phyloP scores from a whole-genome alignment of 2,797 vertebrate genomes.

The Taenioides sp. region DNA sequence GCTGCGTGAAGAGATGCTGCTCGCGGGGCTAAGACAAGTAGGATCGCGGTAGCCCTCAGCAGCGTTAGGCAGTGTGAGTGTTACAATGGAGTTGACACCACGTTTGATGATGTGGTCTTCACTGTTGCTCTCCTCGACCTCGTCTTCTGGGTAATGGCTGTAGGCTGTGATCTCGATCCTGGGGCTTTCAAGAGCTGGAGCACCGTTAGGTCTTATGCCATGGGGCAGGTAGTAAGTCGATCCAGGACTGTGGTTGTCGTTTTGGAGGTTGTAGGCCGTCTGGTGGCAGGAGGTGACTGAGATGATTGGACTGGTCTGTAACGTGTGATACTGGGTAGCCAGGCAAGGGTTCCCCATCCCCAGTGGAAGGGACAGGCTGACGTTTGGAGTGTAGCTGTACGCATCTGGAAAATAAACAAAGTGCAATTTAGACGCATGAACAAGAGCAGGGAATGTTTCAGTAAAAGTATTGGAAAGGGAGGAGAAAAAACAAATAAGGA shows the following conservation, averaged over 20 bases:
- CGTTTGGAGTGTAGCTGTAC: constrained; percentile 86
- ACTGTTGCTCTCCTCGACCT: constrained; percentile 80
- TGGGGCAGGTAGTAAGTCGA: constrained; percentile 85
- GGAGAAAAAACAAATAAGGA: background rate
- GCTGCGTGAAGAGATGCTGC: constrained; percentile 95
- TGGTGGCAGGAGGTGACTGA: constrained; percentile 85
- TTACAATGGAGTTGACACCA: constrained; percentile 87
- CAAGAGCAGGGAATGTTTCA: background rate
- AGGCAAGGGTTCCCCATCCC: constrained; percentile 84
- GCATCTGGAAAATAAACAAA: constrained; percentile 82
- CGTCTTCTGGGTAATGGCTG: constrained; percentile 88
- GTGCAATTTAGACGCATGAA: constrained; percentile 20
- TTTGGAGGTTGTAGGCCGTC: constrained; percentile 79
- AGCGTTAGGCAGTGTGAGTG: constrained; percentile 87
- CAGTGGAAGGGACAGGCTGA: constrained; percentile 85
- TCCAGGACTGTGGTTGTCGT: constrained; percentile 75
- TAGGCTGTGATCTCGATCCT: constrained; percentile 98
- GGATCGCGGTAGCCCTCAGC: constrained; percentile 94
- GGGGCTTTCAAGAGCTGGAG: constrained; percentile 89
- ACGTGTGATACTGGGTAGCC: constrained; percentile 86
- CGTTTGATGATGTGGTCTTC: constrained; percentile 77
- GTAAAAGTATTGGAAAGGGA: background rate
- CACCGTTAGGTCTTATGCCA: constrained; percentile 83
- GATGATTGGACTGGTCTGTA: constrained; percentile 86
- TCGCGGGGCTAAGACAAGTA: constrained; percentile 92